phyloP scores from a whole-genome alignment of 2,113 vertebrate genomes.

The Bos taurus region ARS-UCD2.0 NC_037328.1:57577001-57577500 shows the following conservation, averaged over 20 bases:
- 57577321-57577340: neutral
- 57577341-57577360: neutral
- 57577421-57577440: neutral
- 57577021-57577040: neutral
- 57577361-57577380: neutral
- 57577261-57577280: neutral
- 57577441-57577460: neutral
- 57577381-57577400: neutral
- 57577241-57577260: neutral
- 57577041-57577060: neutral
- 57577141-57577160: neutral
- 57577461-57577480: neutral
- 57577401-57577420: neutral
- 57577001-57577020: neutral
- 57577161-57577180: neutral
- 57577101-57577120: neutral
- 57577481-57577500: neutral
- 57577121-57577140: neutral
- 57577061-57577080: neutral
- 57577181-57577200: neutral
- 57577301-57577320: neutral
- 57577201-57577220: neutral
- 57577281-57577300: neutral
- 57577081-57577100: neutral
- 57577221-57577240: neutral